A percentile compares a stretch with the other conserved stretches of the same genome.
Conservation (phyloP, 2,113 vertebrate genomes). For the Pangasianodon hypophthalmus region DNA sequence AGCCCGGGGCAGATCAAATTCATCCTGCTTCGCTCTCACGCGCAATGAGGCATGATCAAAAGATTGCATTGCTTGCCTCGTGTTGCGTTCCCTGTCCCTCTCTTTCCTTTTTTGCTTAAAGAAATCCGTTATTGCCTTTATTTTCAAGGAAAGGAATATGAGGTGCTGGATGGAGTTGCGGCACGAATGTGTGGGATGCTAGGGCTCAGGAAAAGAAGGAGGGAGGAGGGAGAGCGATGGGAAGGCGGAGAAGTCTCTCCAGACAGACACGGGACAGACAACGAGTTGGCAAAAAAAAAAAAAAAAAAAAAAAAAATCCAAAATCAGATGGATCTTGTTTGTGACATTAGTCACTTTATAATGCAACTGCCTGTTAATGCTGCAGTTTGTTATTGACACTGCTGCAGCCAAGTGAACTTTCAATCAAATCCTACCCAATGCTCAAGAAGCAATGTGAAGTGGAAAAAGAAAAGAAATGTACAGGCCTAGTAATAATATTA, state of each 20-base stretch:
- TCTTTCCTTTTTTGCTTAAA: constrained; percentile 41
- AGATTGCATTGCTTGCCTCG: constrained; percentile 71
- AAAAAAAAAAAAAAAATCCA: neutral
- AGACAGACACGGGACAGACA: constrained; percentile 20
- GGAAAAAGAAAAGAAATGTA: neutral
- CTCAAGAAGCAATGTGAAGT: neutral
- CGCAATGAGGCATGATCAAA: constrained; percentile 62
- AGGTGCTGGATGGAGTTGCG: constrained; percentile 61
- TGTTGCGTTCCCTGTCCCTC: constrained; percentile 47
- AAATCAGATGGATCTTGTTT: neutral
- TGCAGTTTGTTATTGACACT: neutral
- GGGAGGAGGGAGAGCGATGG: constrained; percentile 33
- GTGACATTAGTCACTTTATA: neutral
- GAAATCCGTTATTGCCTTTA: neutral
- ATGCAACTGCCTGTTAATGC: neutral
- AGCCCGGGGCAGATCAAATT: constrained; percentile 67
- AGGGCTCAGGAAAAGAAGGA: constrained; percentile 39
- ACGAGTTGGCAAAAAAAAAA: neutral
- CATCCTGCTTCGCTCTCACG: constrained; percentile 73
- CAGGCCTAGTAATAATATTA: neutral
- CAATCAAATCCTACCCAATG: neutral
- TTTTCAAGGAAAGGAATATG: constrained; percentile 44
- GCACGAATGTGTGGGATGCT: constrained; percentile 57
- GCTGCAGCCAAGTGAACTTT: neutral
- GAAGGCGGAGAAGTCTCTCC: constrained; percentile 54